These are phyloP conservation scores for Saguinus imperator DNA, from an alignment of 2,113 vertebrate species.

Conservation along the genomic window DNA sequence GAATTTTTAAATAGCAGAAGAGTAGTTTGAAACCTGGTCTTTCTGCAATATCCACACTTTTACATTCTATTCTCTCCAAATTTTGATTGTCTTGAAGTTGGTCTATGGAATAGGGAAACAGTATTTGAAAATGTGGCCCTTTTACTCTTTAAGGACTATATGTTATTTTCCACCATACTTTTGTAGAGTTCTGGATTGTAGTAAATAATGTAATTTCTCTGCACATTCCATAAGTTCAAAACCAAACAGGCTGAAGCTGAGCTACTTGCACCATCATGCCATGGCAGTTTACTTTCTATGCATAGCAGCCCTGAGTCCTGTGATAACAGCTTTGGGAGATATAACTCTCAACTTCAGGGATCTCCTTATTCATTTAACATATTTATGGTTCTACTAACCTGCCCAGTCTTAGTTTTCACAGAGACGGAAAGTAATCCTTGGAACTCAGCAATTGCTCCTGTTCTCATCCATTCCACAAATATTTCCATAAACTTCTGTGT, in stretches of 20 bases:
- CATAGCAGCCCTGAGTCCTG: not conserved
- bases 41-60: not conserved
- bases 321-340: not conserved
- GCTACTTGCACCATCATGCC: not conserved
- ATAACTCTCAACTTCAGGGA: not conserved
- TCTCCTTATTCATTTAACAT: not conserved
- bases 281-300: not conserved
- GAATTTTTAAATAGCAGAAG: not conserved
- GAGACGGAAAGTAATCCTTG: not conserved
- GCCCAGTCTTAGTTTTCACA: not conserved
- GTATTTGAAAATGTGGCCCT: not conserved
- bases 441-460: not conserved
- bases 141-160: not conserved
- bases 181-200: not conserved
- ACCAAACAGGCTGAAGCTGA: not conserved
- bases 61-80: not conserved
- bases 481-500: not conserved
- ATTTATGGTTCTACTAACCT: not conserved
- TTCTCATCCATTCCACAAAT: not conserved
- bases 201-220: constrained; percentile 27
- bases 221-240: not conserved
- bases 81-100: not conserved
- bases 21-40: not conserved
- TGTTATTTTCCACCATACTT: not conserved
- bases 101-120: not conserved